Base-by-base conservation (phyloP, 2,888 invertebrate genomes). In the Unio pictorum region DNA sequence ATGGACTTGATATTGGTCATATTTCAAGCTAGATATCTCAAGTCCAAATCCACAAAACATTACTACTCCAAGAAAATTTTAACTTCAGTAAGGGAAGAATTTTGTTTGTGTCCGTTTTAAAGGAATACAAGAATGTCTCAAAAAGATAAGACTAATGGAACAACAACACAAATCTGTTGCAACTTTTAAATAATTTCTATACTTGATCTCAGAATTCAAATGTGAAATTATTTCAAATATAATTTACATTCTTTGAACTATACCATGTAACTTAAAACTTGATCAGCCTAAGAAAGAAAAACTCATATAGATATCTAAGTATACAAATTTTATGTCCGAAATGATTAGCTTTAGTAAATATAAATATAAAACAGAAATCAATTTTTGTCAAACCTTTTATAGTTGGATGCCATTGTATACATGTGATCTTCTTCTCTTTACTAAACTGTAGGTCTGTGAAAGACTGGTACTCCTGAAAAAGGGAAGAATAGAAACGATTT, bases 401-500 rank as follows among this genome's bases (percentile, higher is more conserved):
- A 18, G 81, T 82, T 4, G 90, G 90, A 76, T 90, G 90, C 90
- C 90, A 90, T 71, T 89, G 89, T 66, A 90, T 89, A 76, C 85
- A 84, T 7, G 88, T 89, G 34, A 90, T 88, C 54, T 86, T 84
- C 71, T 89, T 89, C 66, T 89, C 88, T 78, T 90, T 89, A 71
- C 88, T 88, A 75, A 87, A 89, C 78, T 90, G 87, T n/a, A 90
- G 83, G 73, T 90, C 90, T 67, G 90, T 89, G 78, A 90, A 90
- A 11, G 90, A 90, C 79, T 90, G 90, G 81, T 88, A 90, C 73
- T 90, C 90, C 88, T 90, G 80, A 23, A 70, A 64, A 58, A 34
- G 20, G 28, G 20, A 23, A 18, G 45, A 26, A n/a, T 18, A 58
- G n/a, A 58, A 54, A 34, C 7, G 11, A 45, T 45, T 45, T 45